These are phyloP conservation scores for Pachypanchax playfairii DNA, from an alignment of 2,113 vertebrate genomes.

Conservation along the genomic window DNA sequence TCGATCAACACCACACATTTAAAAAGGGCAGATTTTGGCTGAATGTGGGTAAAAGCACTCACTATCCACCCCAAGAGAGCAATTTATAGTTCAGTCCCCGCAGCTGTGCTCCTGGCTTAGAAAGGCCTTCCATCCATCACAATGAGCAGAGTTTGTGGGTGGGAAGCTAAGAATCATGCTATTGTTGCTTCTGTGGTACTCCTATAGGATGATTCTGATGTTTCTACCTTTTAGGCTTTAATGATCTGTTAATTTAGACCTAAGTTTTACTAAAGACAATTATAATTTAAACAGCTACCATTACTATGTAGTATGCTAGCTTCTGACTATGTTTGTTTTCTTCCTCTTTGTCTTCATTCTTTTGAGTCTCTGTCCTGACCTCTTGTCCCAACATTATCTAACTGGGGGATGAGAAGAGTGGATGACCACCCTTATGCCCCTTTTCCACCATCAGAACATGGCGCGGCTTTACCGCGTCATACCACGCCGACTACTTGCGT, in stretches of 20 bases:
- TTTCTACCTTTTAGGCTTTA: background rate
- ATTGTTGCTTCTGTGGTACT: conserved; percentile 22
- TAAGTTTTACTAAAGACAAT: background rate
- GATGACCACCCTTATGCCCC: too few species aligned
- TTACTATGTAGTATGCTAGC: background rate
- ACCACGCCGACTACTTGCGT: too few species aligned
- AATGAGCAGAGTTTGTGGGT: conserved; percentile 41
- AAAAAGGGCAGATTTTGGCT: conserved; percentile 44
- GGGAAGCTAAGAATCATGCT: conserved; percentile 37
- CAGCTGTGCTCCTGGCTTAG: conserved; percentile 59
- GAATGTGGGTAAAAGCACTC: conserved; percentile 40
- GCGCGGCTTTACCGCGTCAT: too few species aligned
- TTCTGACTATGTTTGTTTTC: too few species aligned
- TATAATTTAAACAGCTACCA: background rate
- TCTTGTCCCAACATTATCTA: too few species aligned
- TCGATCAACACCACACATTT: conserved; percentile 40
- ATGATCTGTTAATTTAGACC: too few species aligned
- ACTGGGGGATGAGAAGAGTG: too few species aligned
- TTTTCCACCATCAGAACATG: too few species aligned
- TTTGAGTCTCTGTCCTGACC: too few species aligned
- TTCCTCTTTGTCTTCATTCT: too few species aligned
- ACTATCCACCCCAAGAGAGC: conserved; percentile 50
- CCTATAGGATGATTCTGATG: conserved; percentile 6
- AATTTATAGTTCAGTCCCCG: conserved; percentile 61
- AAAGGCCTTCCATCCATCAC: conserved; percentile 53